Evolutionary conservation across 2,113 vertebrate genomes (phyloP), one percentile per base, ranked within the genome.

Genomic region (Colaptes auratus): DNA sequence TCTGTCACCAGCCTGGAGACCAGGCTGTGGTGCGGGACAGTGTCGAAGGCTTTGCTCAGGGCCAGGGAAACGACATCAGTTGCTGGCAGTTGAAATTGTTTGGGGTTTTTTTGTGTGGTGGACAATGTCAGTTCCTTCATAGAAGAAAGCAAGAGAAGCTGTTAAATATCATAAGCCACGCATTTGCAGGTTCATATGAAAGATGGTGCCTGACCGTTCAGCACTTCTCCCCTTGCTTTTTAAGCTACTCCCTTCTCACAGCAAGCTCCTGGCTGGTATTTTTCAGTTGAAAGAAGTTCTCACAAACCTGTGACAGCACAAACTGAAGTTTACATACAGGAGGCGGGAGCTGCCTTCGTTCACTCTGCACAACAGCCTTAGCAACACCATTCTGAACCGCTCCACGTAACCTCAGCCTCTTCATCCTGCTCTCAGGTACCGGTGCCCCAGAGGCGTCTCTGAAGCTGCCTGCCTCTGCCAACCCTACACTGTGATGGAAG

Each of bases 391-490:
- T 66, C 36, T 31, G 18, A 81, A 44, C 6, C 3, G 59, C 46
- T 28, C 28, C 28, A 16, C 0, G 0, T 50, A 56, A 85, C 48
- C 4, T 30, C 85, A 42, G 30, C 23, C 13, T 48, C 35, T 24
- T 17, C 9, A 15, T n/a, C 56, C 27, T n/a, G 53, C 46, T 36
- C 36, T 28, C 44, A 6, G 50, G 20, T 27, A 48, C 20, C 11
- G 0, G 0, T 31, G 61, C 13, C 16, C 58, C 39, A 35, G 30
- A 66, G 21, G 28, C 3, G 24, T 44, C 80, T 63, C 23, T 3
- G 6, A 44, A 90, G 65, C 52, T 25, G 15, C 27, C 20, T 30
- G 44, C 16, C 35, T 72, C 60, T 35, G 27, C 30, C 53, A 24
- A 8, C 19, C 23, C 48, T 44, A 5, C 31, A 16, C 17, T 20